These are phyloP conservation scores for Trochalopteron elliotii DNA, from an alignment of 2,113 vertebrate genomes.

Conservation along the genomic window DNA sequence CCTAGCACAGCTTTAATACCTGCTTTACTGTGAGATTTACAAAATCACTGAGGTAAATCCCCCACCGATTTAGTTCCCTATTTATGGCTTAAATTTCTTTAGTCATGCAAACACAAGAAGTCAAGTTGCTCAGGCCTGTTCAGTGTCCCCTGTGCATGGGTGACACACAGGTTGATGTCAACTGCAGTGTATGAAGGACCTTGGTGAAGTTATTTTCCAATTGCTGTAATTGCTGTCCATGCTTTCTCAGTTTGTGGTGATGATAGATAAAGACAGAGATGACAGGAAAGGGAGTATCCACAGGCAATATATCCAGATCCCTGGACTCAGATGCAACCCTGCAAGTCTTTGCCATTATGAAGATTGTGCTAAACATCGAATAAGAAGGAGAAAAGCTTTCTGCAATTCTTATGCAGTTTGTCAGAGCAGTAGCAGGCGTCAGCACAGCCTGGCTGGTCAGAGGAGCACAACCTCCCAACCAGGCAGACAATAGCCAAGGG, in stretches of 20 bases:
- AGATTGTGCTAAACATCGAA: neutral
- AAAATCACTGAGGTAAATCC: neutral
- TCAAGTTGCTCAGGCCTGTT: neutral
- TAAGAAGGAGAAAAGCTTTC: neutral
- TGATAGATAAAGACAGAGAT: neutral
- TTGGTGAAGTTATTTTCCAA: neutral
- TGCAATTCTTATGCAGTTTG: neutral
- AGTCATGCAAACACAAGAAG: neutral
- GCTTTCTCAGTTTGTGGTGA: neutral
- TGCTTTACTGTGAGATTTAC: neutral
- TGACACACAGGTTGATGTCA: neutral
- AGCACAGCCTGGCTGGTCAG: neutral
- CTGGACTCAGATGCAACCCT: neutral
- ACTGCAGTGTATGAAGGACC: neutral
- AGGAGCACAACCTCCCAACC: neutral
- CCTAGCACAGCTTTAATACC: neutral
- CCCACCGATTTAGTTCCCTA: neutral
- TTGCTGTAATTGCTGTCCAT: neutral
- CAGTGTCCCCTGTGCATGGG: neutral
- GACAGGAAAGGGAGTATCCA: neutral
- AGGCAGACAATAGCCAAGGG: neutral
- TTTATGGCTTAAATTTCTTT: neutral
- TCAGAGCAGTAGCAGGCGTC: rapidly evolving
- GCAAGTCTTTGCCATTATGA: rapidly evolving
- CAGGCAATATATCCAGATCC: rapidly evolving